Evolutionary conservation across 1,140 invertebrate species (phyloP).

Genomic region (Papilio glaucus): DNA sequence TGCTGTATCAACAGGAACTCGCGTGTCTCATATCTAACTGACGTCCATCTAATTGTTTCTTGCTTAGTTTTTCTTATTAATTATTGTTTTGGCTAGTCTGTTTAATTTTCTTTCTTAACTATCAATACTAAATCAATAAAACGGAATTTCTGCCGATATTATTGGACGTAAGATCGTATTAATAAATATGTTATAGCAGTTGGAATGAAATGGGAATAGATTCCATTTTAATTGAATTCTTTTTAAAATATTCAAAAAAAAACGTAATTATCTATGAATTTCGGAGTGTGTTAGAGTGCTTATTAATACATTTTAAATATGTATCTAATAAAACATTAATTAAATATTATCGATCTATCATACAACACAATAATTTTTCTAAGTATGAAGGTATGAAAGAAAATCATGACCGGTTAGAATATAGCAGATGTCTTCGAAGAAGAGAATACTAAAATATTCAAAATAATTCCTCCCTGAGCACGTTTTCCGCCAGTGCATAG

Average conservation of each 20-base stretch:
- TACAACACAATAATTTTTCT: not conserved
- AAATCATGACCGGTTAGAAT: not conserved
- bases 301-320: too few species aligned
- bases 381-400: not conserved
- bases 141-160: too few species aligned
- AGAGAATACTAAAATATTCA: not conserved
- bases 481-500: not conserved
- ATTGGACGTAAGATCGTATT: too few species aligned
- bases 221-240: too few species aligned
- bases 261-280: too few species aligned
- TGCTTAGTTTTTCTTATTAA: not conserved
- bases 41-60: not conserved
- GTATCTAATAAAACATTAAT: too few species aligned
- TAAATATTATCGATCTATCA: not conserved
- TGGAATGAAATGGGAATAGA: too few species aligned
- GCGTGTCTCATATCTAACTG: not conserved
- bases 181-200: too few species aligned
- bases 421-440: not conserved
- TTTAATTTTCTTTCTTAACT: not conserved
- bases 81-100: not conserved
- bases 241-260: too few species aligned
- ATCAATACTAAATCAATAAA: too few species aligned
- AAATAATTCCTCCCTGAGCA: not conserved
- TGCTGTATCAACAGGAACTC: conserved; percentile 2
- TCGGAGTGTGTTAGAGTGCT: too few species aligned